These are phyloP conservation scores for Muricea muricata DNA, from an alignment of 92 coral and sea anemone genomes.

Conservation along the genomic window DNA sequence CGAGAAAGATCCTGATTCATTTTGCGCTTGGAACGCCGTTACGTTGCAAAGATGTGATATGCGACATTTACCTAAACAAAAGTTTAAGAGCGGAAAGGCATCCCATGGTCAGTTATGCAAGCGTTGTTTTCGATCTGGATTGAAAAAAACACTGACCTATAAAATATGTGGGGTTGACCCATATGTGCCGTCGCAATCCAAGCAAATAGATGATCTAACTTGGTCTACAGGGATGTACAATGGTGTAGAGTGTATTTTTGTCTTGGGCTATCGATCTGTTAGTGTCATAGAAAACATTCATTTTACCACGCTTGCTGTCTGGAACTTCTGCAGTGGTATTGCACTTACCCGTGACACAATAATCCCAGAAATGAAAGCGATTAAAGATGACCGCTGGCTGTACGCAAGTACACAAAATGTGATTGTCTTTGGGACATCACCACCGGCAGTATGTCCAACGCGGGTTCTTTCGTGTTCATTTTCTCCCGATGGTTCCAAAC, in stretches of 20 bases:
- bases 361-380: too few species aligned
- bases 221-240: not conserved
- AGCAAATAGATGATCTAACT: not conserved
- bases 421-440: too few species aligned
- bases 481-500: too few species aligned
- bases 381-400: too few species aligned
- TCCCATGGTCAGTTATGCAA: not conserved
- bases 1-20: not conserved
- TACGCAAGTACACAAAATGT: not conserved
- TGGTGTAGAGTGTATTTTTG: too few species aligned
- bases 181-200: not conserved
- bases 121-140: not conserved
- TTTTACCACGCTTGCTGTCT: too few species aligned
- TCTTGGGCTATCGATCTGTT: too few species aligned
- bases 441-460: too few species aligned
- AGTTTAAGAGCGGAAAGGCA: not conserved
- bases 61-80: not conserved
- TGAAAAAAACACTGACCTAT: not conserved
- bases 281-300: too few species aligned
- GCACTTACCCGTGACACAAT: too few species aligned
- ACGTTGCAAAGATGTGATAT: not conserved
- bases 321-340: not conserved
- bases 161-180: not conserved
- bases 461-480: too few species aligned
- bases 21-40: slow-evolving; percentile 4